These are phyloP conservation scores for Danio rerio DNA, from an alignment of 2,113 vertebrate genomes.

Conservation along the genomic window GRCz12tu NC_133184.1:26822501-26823000, in stretches of 20 bases:
- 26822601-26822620: no score
- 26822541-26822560: no score
- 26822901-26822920: conserved; percentile 16
- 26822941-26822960: conserved; percentile 20
- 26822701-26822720: not conserved
- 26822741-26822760: no score
- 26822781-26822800: not conserved
- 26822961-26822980: conserved; percentile 26
- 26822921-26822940: conserved; percentile 33
- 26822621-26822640: no score
- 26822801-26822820: conserved; percentile 8
- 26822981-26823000: conserved; percentile 15
- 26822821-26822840: not conserved
- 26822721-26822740: no score
- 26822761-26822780: not conserved
- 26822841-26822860: not conserved
- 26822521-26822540: no score
- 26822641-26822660: no score
- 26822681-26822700: not conserved
- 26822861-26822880: not conserved
- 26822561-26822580: no score
- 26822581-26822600: no score
- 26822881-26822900: conserved; percentile 29
- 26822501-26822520: no score
- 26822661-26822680: no score